A percentile compares a stretch with the other conserved stretches of the same genome.
Evolutionary conservation across 2,113 vertebrate genomes (phyloP).

Genomic region (Ophthalmolycus amberensis): DNA sequence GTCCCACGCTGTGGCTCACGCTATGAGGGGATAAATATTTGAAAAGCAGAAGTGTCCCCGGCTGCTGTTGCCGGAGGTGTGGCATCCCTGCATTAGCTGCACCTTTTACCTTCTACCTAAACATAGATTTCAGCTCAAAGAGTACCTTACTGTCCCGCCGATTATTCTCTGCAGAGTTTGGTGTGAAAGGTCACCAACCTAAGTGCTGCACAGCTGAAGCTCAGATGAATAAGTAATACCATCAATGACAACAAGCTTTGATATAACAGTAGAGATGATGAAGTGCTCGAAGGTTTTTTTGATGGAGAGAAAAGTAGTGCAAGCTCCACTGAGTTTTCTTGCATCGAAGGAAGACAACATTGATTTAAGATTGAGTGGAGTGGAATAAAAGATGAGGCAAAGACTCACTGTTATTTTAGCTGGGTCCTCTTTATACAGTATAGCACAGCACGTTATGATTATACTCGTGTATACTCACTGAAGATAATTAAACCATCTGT

Average conservation of each 20-base stretch:
- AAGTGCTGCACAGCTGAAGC: conserved; percentile 65
- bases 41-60: conserved; percentile 66
- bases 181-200: conserved; percentile 69
- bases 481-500: background rate
- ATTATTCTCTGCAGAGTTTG: conserved; percentile 52
- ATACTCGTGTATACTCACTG: background rate
- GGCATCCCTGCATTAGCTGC: conserved; percentile 48
- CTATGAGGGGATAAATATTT: conserved; percentile 78
- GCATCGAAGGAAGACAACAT: conserved; percentile 43
- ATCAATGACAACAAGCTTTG: conserved; percentile 58
- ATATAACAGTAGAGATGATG: conserved; percentile 43
- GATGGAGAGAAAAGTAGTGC: conserved; percentile 42
- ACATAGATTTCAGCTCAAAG: conserved; percentile 54
- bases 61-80: conserved; percentile 39
- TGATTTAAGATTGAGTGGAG: conserved; percentile 59
- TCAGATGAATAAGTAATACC: conserved; percentile 65
- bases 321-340: conserved; percentile 44
- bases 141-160: conserved; percentile 26
- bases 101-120: conserved; percentile 31
- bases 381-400: conserved; percentile 17
- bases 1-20: conserved; percentile 61
- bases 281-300: conserved; percentile 61
- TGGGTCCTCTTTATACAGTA: background rate
- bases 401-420: conserved; percentile 37
- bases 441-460: background rate